These are phyloP conservation scores for Neodiprion fabricii DNA, from an alignment of 1,140 invertebrate species.

Conservation along the genomic window DNA sequence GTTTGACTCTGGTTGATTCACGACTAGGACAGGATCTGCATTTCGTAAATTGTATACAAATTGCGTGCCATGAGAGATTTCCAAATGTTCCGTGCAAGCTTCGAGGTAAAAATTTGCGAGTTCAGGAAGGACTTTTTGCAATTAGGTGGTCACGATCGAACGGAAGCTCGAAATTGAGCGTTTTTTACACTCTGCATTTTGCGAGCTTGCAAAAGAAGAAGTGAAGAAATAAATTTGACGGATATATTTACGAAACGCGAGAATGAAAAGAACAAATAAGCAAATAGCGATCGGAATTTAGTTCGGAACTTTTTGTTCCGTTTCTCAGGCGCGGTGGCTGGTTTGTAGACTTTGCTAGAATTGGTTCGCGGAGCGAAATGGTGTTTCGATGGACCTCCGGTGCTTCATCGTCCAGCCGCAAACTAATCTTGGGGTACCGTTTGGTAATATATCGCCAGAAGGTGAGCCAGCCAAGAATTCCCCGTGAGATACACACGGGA, in stretches of 20 bases:
- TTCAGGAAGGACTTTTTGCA: not conserved
- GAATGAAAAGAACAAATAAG: too few species aligned
- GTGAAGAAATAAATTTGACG: too few species aligned
- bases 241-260: too few species aligned
- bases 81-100: not conserved
- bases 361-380: slow-evolving; percentile 27
- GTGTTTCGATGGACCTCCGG: slow-evolving; percentile 16
- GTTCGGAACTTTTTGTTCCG: not conserved
- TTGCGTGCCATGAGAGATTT: not conserved
- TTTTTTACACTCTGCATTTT: not conserved
- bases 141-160: too few species aligned
- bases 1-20: not conserved
- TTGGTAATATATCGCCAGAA: slow-evolving; percentile 28
- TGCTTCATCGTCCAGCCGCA: slow-evolving; percentile 34
- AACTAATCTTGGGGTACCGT: slow-evolving; percentile 38
- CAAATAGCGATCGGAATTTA: too few species aligned
- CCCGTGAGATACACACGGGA: slow-evolving; percentile 26
- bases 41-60: not conserved
- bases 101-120: not conserved
- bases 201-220: not conserved
- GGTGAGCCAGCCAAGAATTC: slow-evolving; percentile 11
- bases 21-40: not conserved
- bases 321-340: not conserved
- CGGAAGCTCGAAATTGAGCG: not conserved
- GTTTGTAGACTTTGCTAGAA: slow-evolving; percentile 29